Conservation (phyloP, 2,888 invertebrate species). For the Ommatoiulus sabulosus region DNA sequence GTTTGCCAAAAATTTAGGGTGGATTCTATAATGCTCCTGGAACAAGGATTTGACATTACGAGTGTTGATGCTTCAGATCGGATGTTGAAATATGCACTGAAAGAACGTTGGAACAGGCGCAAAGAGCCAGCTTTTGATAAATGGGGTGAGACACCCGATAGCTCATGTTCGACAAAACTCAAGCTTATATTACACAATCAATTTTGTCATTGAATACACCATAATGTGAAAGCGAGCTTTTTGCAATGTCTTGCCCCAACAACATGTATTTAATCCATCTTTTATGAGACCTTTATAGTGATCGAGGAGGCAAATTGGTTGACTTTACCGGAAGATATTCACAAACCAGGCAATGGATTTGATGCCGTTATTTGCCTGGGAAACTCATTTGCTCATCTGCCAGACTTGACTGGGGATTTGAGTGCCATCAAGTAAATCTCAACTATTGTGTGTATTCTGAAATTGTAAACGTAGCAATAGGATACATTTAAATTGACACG, state of each 20-base stretch:
- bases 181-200: neutral
- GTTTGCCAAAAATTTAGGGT: slow-evolving; percentile 72
- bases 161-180: neutral
- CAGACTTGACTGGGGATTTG: slow-evolving; percentile 83
- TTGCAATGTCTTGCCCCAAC: neutral
- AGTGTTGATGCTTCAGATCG: slow-evolving; percentile 93
- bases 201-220: neutral
- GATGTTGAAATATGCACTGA: slow-evolving; percentile 90
- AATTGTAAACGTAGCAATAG: neutral
- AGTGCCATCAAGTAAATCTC: slow-evolving; percentile 76
- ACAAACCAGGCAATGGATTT: slow-evolving; percentile 75
- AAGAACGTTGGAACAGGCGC: slow-evolving; percentile 85
- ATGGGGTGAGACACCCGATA: slow-evolving; percentile 76
- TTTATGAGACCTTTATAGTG: slow-evolving; percentile 70
- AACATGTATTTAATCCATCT: neutral
- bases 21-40: slow-evolving; percentile 87
- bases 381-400: slow-evolving; percentile 90
- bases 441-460: neutral
- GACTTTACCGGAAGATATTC: slow-evolving; percentile 80
- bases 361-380: slow-evolving; percentile 92
- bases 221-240: neutral
- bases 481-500: neutral
- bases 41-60: slow-evolving; percentile 87
- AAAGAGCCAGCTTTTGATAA: slow-evolving; percentile 82
- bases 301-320: slow-evolving; percentile 95